Percentiles rank a stretch among this genome's conserved stretches.
Evolutionary conservation across 53 echinoderm and acorn worm genomes (phyloP).

Genomic region (Antedon mediterranea): DNA sequence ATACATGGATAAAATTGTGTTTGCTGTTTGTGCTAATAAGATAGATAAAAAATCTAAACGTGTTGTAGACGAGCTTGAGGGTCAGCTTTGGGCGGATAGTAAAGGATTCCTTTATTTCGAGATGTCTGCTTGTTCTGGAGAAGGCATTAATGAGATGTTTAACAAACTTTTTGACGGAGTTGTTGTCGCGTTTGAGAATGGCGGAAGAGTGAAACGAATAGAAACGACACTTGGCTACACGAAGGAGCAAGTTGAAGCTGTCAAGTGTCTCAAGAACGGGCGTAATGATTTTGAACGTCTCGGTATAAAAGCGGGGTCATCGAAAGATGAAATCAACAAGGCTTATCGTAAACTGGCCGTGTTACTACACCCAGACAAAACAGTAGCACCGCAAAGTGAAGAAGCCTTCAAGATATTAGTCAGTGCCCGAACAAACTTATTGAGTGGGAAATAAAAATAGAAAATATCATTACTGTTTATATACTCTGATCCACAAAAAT

Average conservation of each 20-base stretch:
- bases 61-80: slow-evolving; percentile 68
- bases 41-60: slow-evolving; percentile 51
- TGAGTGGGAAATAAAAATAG: slow-evolving; percentile 10
- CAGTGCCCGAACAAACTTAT: slow-evolving; percentile 54
- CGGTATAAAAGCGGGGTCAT: slow-evolving; percentile 47
- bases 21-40: slow-evolving; percentile 97
- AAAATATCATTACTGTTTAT: neutral
- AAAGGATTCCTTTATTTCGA: slow-evolving; percentile 94
- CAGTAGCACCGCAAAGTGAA: slow-evolving; percentile 83
- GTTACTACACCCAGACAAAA: slow-evolving; percentile 90
- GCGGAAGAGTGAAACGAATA: slow-evolving; percentile 70
- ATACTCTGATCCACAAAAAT: no score
- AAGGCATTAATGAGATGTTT: slow-evolving; percentile 71
- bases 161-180: slow-evolving; percentile 63
- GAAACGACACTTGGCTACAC: slow-evolving; percentile 77
- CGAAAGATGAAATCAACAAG: slow-evolving; percentile 87
- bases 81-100: slow-evolving; percentile 71
- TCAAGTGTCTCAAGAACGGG: slow-evolving; percentile 58
- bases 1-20: slow-evolving; percentile 81
- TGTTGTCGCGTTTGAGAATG: slow-evolving; percentile 84
- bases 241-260: slow-evolving; percentile 80
- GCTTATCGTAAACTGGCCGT: slow-evolving; percentile 75
- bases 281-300: slow-evolving; percentile 60
- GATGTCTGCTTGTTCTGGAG: slow-evolving; percentile 74
- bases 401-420: slow-evolving; percentile 96